Base-by-base conservation (phyloP, 2,888 invertebrate genomes). In the Abrostola triplasia region DNA sequence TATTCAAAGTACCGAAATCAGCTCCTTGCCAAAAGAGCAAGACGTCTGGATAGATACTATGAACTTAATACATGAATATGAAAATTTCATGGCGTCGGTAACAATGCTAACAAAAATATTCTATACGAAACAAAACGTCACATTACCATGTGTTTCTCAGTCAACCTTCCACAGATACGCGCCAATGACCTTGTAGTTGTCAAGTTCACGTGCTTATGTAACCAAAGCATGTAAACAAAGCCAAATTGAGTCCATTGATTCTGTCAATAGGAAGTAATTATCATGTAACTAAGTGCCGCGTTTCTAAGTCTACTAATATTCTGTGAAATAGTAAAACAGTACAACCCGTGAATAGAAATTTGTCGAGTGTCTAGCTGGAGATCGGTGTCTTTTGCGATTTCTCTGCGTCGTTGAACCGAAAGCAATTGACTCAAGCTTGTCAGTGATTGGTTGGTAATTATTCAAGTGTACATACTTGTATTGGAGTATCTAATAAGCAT, bases 121-220 rank as follows among this genome's bases (percentile, higher is more conserved):
- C 24, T 1, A 24, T 2, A 48, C 35, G 37, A 6, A 63, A 38
- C 40, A 64, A 35, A 54, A 40, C 44, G 69, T 55, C 59, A 52
- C 47, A 64, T 59, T 47, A 56, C 11, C 72, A 59, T 55, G 52
- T 49, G 63, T 42, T 1, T 59, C 44, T 40, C n/a, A 24, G 42
- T 1, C 49, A 59, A 41, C 58, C 41, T 50, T 50, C 36, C 42
- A 13, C 48, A 36, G 44, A 41, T 53, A 42, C 55, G 36, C 35
- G 48, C 1, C 41, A 5, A 8, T 35, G 61, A 56, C 72, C 72
- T 73, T 59, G 56, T 53, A 57, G n/a, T 57, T n/a, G 64, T 73
- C 78, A 77, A 77, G 78, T 77, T 77, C 78, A 76, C 13, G 50
- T 57, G 56, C 61, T 65, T 77, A 67, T 36, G 42, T 67, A 73